Evolutionary conservation across 2,888 invertebrate genomes (phyloP), one percentile per base, ranked within the genome.

Genomic region (Aleiodes testaceus): DNA sequence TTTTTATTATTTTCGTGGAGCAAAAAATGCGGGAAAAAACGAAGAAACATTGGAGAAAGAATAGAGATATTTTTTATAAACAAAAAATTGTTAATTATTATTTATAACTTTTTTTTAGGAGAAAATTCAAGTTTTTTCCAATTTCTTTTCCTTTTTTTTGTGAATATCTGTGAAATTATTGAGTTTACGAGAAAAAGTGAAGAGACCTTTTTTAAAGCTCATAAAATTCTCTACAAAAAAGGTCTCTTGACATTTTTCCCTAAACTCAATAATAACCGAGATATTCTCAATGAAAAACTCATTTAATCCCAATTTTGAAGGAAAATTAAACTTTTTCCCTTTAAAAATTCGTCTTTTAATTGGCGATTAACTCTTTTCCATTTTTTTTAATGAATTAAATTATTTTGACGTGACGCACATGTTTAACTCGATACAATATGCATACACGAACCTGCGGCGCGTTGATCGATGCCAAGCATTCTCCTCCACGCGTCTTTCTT

Each of bases 381-480:
- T 5, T 20, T 49, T 22, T 45, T 47, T 45, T 20, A 50, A n/a
- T 52, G 18, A 66, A 66, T 49, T 20, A 42, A 63, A 42, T 63
- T 20, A 63, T 63, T 44, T 45, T 18, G 18, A 63, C 44, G 44
- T 44, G 42, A 63, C 44, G 44, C 22, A 44, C 61, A 63, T 63
- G 44, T n/a, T 44, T 64, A 64, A 30, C 36, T 36, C 36, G 7
- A 36, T 36, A 7, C 16, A 30, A 26, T 47, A 47, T 64, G 64
- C 74, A 72, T 63, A 70, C 69, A 70, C 68, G 73, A 70, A 65
- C 68, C 66, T 47, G 59, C 55, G 55, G 69, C 42, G 36, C n/a
- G 42, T 66, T 66, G 66, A 55, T 66, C 53, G 53, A 66, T 66
- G 53, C 44, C 44, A 55, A 44, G 44, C 22, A 14, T 14, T 44